phyloP scores from a whole-genome alignment of 2,113 vertebrate species.

The Poecilia latipinna region DNA sequence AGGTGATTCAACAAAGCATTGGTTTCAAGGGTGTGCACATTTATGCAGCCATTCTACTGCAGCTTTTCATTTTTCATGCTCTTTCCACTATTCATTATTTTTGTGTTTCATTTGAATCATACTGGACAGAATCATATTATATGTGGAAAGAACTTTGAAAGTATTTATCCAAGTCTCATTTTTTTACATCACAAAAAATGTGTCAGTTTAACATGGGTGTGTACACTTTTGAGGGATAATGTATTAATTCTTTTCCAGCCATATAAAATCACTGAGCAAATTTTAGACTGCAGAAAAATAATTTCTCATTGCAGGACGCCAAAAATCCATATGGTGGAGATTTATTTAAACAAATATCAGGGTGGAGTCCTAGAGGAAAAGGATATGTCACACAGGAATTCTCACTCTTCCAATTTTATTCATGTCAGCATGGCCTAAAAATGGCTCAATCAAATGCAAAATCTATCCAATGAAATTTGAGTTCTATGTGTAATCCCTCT shows the following conservation, averaged over 20 bases:
- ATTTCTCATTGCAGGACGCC: neutral
- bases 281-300: neutral
- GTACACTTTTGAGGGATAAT: neutral
- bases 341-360: conserved; percentile 1
- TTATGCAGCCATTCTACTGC: neutral
- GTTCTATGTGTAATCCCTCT: conserved; percentile 14
- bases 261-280: neutral
- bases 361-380: neutral
- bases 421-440: conserved; percentile 27
- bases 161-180: neutral
- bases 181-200: neutral
- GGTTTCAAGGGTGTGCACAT: neutral
- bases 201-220: neutral
- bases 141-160: neutral
- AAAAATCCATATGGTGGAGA: conserved; percentile 1
- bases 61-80: neutral
- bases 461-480: conserved; percentile 4
- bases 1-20: neutral
- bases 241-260: neutral
- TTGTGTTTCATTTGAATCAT: neutral
- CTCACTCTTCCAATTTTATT: neutral
- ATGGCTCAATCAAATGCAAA: conserved; percentile 33
- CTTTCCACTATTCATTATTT: neutral
- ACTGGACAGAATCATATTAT: neutral
- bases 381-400: neutral